phyloP scores from a whole-genome alignment of 2,113 vertebrate genomes.

The Onychorhynchus coronatus region DNA sequence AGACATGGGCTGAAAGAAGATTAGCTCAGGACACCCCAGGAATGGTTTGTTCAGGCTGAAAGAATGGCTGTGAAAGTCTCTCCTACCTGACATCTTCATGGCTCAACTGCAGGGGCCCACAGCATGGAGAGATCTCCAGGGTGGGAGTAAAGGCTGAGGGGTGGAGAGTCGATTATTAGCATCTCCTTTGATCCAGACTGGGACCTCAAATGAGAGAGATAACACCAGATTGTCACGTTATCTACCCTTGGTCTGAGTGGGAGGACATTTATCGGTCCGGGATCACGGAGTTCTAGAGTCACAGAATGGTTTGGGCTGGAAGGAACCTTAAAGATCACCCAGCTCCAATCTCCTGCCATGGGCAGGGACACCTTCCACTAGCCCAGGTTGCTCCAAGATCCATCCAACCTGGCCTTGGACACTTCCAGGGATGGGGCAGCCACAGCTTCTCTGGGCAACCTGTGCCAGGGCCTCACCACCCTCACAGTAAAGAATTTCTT shows the following conservation, averaged over 20 bases:
- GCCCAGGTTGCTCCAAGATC: background rate
- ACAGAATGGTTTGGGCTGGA: background rate
- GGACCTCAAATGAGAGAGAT: background rate
- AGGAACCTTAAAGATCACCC: background rate
- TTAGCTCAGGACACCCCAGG: background rate
- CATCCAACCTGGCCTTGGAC: rapidly evolving
- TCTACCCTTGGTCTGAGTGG: background rate
- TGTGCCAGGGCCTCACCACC: rapidly evolving
- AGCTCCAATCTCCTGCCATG: rapidly evolving
- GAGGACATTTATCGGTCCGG: background rate
- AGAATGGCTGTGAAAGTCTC: background rate
- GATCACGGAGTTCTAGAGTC: background rate
- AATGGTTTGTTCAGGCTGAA: background rate
- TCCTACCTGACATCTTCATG: background rate
- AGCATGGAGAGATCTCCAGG: background rate
- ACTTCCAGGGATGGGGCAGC: background rate
- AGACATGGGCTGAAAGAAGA: background rate
- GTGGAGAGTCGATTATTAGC: background rate
- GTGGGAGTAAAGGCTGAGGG: background rate
- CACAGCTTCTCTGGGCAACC: background rate
- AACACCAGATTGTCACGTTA: background rate
- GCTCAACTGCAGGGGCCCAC: background rate
- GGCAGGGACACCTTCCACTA: background rate
- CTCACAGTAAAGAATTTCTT: background rate
- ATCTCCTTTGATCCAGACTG: background rate